phyloP scores from a whole-genome alignment of 2,888 invertebrate genomes.

The Itoplectis maculator region DNA sequence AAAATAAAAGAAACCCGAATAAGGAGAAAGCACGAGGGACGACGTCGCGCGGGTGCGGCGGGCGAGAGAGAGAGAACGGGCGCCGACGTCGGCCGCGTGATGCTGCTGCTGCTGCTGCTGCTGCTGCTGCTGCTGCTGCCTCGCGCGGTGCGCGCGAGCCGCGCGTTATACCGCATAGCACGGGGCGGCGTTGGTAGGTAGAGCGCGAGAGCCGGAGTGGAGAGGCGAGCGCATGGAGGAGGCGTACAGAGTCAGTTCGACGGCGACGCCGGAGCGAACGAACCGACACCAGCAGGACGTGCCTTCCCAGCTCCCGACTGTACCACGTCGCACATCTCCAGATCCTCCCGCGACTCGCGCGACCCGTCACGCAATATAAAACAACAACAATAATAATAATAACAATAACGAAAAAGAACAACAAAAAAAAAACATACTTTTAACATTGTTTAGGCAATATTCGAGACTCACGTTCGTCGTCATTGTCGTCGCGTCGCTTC shows the following conservation, averaged over 20 bases:
- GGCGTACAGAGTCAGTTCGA: slow-evolving; percentile 76
- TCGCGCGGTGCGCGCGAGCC: slow-evolving; percentile 43
- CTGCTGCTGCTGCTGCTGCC: too few species aligned
- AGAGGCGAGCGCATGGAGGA: slow-evolving; percentile 55
- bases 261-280: slow-evolving; percentile 80
- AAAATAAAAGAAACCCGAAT: not conserved
- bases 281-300: slow-evolving; percentile 72
- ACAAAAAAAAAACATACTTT: slow-evolving; percentile 5
- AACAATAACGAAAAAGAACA: too few species aligned
- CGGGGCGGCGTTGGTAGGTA: slow-evolving; percentile 32
- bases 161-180: slow-evolving; percentile 56
- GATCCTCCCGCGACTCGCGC: slow-evolving; percentile 52
- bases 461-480: not conserved
- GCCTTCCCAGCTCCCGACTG: slow-evolving; percentile 64
- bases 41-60: too few species aligned
- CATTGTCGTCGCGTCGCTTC: not conserved
- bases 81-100: slow-evolving; percentile 31
- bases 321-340: slow-evolving; percentile 65
- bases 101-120: too few species aligned
- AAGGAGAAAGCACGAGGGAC: too few species aligned
- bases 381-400: slow-evolving; percentile 3
- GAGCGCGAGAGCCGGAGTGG: too few species aligned
- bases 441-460: not conserved
- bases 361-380: not conserved
- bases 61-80: not conserved